These are phyloP conservation scores for Puffinus mauretanicus DNA, from an alignment of 2,113 vertebrate species.

Conservation along the genomic window DNA sequence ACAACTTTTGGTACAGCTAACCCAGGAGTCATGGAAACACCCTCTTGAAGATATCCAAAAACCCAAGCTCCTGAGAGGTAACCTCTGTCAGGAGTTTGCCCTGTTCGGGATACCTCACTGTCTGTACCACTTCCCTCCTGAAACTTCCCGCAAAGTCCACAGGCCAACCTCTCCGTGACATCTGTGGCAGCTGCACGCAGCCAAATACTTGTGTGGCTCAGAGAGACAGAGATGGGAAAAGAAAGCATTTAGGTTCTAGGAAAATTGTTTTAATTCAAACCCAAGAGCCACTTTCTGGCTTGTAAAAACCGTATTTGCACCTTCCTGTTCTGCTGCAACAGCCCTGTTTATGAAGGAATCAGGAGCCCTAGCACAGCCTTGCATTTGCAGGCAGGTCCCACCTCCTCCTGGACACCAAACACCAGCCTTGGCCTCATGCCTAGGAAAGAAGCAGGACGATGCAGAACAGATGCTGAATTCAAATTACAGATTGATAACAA, in stretches of 20 bases:
- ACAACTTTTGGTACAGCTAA: not conserved
- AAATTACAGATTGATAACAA: slow-evolving; percentile 11
- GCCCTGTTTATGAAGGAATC: not conserved
- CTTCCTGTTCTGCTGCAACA: not conserved
- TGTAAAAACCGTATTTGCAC: not conserved
- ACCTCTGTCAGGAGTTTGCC: not conserved
- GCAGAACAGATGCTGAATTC: slow-evolving; percentile 30
- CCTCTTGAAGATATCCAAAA: not conserved
- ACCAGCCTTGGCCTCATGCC: not conserved
- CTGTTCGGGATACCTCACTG: not conserved
- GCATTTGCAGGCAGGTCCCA: not conserved
- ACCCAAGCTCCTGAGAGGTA: not conserved
- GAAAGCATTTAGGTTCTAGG: not conserved
- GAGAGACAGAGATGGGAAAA: fast-evolving
- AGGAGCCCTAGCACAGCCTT: not conserved
- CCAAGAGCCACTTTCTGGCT: not conserved
- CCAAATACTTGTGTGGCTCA: not conserved
- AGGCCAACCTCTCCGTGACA: not conserved
- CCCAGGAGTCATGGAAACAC: not conserved
- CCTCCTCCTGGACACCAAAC: slow-evolving; percentile 1
- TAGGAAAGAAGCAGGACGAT: not conserved
- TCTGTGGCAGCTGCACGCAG: not conserved
- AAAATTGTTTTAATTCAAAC: not conserved
- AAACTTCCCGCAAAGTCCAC: fast-evolving
- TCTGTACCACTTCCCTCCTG: not conserved